phyloP scores from a whole-genome alignment of 2,888 invertebrate genomes.

The Bedellia somnulentella region DNA sequence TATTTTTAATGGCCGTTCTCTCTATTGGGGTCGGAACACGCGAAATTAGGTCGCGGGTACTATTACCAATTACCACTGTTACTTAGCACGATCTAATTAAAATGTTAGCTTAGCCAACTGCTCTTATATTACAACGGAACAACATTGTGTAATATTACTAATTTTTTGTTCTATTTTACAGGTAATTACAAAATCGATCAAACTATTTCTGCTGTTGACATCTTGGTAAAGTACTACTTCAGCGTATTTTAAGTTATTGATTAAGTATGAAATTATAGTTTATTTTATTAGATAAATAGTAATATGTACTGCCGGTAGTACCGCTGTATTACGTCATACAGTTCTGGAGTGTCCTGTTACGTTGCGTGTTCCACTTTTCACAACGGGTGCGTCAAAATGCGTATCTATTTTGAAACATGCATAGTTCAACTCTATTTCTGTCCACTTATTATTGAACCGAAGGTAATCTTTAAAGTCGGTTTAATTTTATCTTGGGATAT shows the following conservation, averaged over 20 bases:
- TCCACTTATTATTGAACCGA: slow-evolving; percentile 39
- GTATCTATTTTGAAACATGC: slow-evolving; percentile 33
- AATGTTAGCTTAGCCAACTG: slow-evolving; percentile 13
- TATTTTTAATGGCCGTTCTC: slow-evolving; percentile 33
- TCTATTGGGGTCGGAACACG: slow-evolving; percentile 40
- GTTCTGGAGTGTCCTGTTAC: too few species aligned
- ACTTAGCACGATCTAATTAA: slow-evolving; percentile 52
- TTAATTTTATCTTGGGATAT: slow-evolving; percentile 46
- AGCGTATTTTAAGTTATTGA: too few species aligned
- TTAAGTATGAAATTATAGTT: too few species aligned
- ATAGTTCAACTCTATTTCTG: slow-evolving; percentile 34
- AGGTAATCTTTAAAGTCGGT: slow-evolving; percentile 36
- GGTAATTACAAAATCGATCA: too few species aligned
- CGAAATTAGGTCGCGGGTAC: slow-evolving; percentile 48
- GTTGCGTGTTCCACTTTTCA: slow-evolving; percentile 20
- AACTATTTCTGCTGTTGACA: too few species aligned
- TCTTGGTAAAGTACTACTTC: too few species aligned
- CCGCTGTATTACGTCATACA: too few species aligned
- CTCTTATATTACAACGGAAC: too few species aligned
- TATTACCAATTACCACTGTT: slow-evolving; percentile 32
- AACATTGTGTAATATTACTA: too few species aligned
- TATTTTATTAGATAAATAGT: too few species aligned
- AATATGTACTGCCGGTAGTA: too few species aligned
- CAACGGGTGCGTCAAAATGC: slow-evolving; percentile 22
- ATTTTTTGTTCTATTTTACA: too few species aligned